Evolutionary conservation across 2,797 vertebrate genomes (phyloP).

Genomic region (Phylloscopus collybita): DNA sequence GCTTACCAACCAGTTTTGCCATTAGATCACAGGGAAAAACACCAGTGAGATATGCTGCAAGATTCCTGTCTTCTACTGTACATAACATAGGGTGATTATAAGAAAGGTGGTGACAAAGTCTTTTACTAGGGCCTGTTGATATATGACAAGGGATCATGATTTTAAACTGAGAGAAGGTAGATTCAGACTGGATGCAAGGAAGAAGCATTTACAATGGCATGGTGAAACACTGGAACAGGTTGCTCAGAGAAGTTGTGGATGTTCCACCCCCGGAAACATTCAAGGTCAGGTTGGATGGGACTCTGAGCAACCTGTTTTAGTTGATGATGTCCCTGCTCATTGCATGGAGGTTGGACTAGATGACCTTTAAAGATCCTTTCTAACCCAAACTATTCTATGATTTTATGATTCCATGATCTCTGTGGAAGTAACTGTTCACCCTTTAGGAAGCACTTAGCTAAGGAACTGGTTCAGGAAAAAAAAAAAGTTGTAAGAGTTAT

Average conservation of each 20-base stretch:
- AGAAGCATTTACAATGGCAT: background rate
- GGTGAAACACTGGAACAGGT: background rate
- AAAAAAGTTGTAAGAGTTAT: background rate
- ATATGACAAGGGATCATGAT: too few relatives aligned
- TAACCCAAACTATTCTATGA: background rate
- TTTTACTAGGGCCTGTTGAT: background rate
- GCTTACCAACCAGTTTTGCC: background rate
- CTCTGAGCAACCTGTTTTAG: background rate
- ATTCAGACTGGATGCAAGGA: background rate
- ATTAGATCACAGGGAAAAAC: background rate
- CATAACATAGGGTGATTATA: background rate
- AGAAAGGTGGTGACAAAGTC: background rate
- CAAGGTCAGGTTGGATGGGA: background rate
- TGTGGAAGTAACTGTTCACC: background rate
- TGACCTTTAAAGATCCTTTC: background rate
- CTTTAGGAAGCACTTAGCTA: background rate
- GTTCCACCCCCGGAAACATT: background rate
- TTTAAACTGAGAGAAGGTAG: background rate
- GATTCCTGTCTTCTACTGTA: background rate
- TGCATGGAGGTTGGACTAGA: background rate
- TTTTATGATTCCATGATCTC: background rate
- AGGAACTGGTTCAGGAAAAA: background rate
- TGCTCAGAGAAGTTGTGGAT: background rate
- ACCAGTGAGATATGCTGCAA: background rate
- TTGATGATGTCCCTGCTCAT: background rate